phyloP scores from a whole-genome alignment of 2,888 invertebrate species.

The Bhutanitis thaidina region DNA sequence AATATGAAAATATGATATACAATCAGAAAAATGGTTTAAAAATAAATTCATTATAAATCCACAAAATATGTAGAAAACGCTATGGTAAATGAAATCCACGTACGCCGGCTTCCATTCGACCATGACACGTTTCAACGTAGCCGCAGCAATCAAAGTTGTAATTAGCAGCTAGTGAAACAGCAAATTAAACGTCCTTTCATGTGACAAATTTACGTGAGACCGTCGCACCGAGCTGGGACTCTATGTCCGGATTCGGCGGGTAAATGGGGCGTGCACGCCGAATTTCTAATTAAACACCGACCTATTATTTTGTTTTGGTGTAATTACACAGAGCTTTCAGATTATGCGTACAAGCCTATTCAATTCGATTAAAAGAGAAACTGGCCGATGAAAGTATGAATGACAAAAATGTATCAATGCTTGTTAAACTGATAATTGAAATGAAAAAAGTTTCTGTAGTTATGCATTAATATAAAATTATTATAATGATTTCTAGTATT shows the following conservation, averaged over 20 bases:
- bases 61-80: constrained; percentile 1
- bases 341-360: not conserved
- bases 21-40: too few relatives aligned
- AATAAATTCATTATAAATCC: too few relatives aligned
- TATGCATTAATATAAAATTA: too few relatives aligned
- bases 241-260: constrained; percentile 14
- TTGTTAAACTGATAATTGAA: too few relatives aligned
- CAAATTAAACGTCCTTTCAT: constrained; percentile 70
- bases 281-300: constrained; percentile 16
- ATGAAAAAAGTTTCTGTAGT: too few relatives aligned
- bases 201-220: constrained; percentile 54
- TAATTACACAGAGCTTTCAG: not conserved
- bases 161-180: constrained; percentile 75
- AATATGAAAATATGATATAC: too few relatives aligned
- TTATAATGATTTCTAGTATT: too few relatives aligned
- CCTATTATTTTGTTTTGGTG: constrained; percentile 10
- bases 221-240: constrained; percentile 17
- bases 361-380: too few relatives aligned
- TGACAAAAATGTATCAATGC: too few relatives aligned
- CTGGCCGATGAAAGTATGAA: too few relatives aligned
- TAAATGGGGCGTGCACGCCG: constrained; percentile 16
- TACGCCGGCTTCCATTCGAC: constrained; percentile 31
- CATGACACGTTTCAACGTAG: constrained; percentile 47
- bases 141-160: constrained; percentile 71
- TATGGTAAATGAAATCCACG: constrained; percentile 27